Evolutionary conservation across 2,888 invertebrate species (phyloP), one percentile per base, ranked within the genome.

Genomic region (Eupithecia pulchellata): DNA sequence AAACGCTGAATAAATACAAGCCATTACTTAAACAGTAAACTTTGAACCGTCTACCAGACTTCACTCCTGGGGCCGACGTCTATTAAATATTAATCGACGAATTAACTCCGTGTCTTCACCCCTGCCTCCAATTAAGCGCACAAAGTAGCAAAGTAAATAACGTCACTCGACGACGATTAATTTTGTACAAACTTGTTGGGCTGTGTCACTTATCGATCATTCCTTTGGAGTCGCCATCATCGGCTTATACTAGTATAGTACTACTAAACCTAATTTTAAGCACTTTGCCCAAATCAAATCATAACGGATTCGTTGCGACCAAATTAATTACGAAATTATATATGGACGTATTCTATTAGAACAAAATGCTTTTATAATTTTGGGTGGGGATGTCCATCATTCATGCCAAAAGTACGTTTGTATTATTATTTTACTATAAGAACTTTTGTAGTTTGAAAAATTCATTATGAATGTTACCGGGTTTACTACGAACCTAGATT

Each of bases 21-120:
- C 13, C 52, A 69, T 69, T 69, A 67, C 69, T 70, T 73, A 73
- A 73, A 68, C 67, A 47, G 72, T 64, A 62, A 47, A 73, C 69
- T 68, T 47, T 67, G 65, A 55, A 52, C 39, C 64, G 32, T 32
- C 32, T 52, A 52, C 52, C 52, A 52, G 69, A 62, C 69, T 65
- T 64, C 36, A 67, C 69, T 64, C 71, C 20, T 29, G 72, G 70
- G 69, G 69, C 68, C 17, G 80, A 82, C 81, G 76, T 68, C 86
- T 83, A 92, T 94, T 93, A 93, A 94, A 91, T 92, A 93, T 94
- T 93, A 92, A 94, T 89, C 85, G 87, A 82, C 88, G 92, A 93
- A 93, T 94, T 93, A 93, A 92, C 91, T 86, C 89, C 89, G 83
- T 85, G 91, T 91, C 91, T 91, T 92, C 86, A 80, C 85, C 79